phyloP scores from a whole-genome alignment of 2,797 vertebrate species.

The Helarctos malayanus region DNA sequence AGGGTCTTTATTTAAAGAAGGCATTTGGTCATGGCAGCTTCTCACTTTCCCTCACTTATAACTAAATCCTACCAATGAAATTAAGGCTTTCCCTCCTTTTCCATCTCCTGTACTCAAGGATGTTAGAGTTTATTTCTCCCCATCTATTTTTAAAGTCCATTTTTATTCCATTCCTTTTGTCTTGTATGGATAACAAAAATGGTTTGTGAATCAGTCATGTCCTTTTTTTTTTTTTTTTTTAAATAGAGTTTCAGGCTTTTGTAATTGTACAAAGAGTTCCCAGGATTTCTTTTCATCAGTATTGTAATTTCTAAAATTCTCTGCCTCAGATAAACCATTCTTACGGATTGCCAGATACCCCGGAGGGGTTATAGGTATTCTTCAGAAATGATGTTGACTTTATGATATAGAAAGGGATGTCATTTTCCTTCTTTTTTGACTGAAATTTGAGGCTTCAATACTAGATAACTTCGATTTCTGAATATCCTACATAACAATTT shows the following conservation, averaged over 20 bases:
- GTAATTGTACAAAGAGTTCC: neutral
- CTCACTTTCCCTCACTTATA: neutral
- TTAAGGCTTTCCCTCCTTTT: neutral
- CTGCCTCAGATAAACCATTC: neutral
- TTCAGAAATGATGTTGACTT: conserved; percentile 11
- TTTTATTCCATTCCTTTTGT: conserved; percentile 22
- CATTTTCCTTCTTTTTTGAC: neutral
- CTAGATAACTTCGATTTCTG: neutral
- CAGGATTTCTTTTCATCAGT: neutral
- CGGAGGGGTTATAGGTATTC: neutral
- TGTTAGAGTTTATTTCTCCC: neutral
- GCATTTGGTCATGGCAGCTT: neutral
- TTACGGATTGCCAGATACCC: neutral
- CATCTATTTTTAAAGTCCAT: neutral
- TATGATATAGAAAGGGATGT: neutral
- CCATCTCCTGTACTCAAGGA: neutral
- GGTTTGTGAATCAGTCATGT: neutral
- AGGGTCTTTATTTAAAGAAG: neutral
- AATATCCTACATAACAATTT: neutral
- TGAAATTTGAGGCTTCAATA: neutral
- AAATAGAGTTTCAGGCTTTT: conserved; percentile 2
- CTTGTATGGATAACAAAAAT: conserved; percentile 16
- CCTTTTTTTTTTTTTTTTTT: neutral
- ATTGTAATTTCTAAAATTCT: conserved; percentile 32
- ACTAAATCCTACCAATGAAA: neutral